Evolutionary conservation across 2,888 invertebrate species (phyloP).

Genomic region (Pyrrhia umbra): DNA sequence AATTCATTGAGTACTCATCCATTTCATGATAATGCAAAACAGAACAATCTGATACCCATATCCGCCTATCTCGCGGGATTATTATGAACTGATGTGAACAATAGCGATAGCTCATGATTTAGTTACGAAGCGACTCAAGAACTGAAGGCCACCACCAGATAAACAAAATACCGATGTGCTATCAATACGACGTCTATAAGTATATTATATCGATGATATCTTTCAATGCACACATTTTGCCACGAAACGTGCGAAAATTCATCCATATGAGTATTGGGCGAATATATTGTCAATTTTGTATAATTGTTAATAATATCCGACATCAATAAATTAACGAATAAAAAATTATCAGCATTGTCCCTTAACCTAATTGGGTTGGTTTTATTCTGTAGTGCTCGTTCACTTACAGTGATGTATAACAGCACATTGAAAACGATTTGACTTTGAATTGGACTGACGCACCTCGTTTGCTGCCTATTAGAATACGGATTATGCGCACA

Average conservation of each 20-base stretch:
- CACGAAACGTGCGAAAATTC: background rate
- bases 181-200: conserved; percentile 20
- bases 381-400: no score
- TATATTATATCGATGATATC: conserved; percentile 10
- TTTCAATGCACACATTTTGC: background rate
- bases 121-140: conserved; percentile 66
- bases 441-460: conserved; percentile 50
- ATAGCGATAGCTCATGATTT: conserved; percentile 64
- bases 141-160: conserved; percentile 53
- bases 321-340: background rate
- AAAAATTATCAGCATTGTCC: no score
- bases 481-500: conserved; percentile 36
- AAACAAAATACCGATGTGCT: conserved; percentile 35
- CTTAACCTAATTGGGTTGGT: no score
- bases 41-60: conserved; percentile 47
- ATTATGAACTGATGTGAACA: conserved; percentile 57
- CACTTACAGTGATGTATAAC: conserved; percentile 6
- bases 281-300: no score
- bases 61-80: conserved; percentile 71
- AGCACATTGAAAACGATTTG: conserved; percentile 39
- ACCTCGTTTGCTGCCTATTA: conserved; percentile 49
- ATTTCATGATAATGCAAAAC: conserved; percentile 28
- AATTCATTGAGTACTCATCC: conserved; percentile 5
- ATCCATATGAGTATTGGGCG: background rate
- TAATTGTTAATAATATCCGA: no score